phyloP scores from a whole-genome alignment of 2,113 vertebrate species.

The Smithornis capensis region DNA sequence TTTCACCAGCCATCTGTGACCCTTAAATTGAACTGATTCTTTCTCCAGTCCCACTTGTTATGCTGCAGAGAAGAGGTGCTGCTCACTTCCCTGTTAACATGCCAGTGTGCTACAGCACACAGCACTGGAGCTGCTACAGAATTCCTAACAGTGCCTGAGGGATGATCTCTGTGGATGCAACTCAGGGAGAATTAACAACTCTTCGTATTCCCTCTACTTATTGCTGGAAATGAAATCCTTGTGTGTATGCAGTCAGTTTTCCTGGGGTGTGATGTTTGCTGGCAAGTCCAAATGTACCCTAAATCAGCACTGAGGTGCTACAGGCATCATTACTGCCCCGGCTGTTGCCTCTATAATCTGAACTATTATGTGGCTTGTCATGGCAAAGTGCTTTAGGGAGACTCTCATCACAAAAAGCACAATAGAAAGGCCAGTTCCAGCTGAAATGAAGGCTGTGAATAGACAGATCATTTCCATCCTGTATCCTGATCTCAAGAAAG shows the following conservation, averaged over 20 bases:
- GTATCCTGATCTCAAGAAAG: slow-evolving; percentile 9
- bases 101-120: background rate
- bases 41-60: background rate
- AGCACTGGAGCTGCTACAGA: background rate
- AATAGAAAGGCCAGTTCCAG: slow-evolving; percentile 13
- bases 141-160: background rate
- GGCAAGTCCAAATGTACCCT: background rate
- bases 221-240: background rate
- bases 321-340: background rate
- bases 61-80: background rate
- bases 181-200: background rate
- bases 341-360: background rate
- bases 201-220: background rate
- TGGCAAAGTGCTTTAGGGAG: background rate
- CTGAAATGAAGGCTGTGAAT: background rate
- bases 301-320: background rate
- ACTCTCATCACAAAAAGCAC: background rate
- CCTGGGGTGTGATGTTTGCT: background rate
- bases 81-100: background rate
- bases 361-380: background rate
- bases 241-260: background rate
- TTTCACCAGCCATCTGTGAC: background rate
- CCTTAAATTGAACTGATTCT: background rate
- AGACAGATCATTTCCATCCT: slow-evolving; percentile 11
- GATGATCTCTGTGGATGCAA: background rate